Evolutionary conservation across 2,888 invertebrate genomes (phyloP), one percentile per base, ranked within the genome.

Genomic region (Drosophila peninsularis): DNA sequence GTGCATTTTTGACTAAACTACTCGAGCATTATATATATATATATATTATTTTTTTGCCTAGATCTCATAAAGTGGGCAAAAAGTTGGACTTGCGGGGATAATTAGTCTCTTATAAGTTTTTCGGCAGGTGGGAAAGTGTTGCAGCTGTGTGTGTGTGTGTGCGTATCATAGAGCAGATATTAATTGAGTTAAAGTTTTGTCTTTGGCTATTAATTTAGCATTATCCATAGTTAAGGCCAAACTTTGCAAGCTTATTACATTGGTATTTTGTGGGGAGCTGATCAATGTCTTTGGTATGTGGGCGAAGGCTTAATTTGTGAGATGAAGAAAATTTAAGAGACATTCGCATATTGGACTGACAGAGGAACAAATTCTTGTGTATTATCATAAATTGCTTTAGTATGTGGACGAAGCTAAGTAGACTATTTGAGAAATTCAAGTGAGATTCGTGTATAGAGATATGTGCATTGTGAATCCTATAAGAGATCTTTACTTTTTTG

Each of bases 51-150:
- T 32, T 47, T 50, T 34, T 36, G 19, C 14, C 17, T 36, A n/a
- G 52, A 44, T 39, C 42, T 37, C 69, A 47, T 47, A 60, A 61
- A 61, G 52, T 74, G 52, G 7, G 47, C 41, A 42, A 42, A 54
- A 56, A 58, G 49, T 64, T 54, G 36, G 58, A 44, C 68, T 47
- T 63, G 30, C 39, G 56, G 47, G 32, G 39, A 41, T 75, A 73
- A 73, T 73, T 73, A 73, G 76, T 55, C n/a, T 36, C 21, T 13
- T 13, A 67, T 52, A 55, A 60, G 54, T 60, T 66, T 53, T 53
- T 52, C 34, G 21, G 24, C 42, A 49, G 52, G 32, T 64, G 45
- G 36, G 13, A 4, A 32, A 7, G 7, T 9, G 42, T 2, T 21
- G n/a, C n/a, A 4, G 13, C 10, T 39, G 19, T 30, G 41, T 19